Evolutionary conservation across 2,113 vertebrate genomes (phyloP).

Genomic region (Vulpes ferrilata): DNA sequence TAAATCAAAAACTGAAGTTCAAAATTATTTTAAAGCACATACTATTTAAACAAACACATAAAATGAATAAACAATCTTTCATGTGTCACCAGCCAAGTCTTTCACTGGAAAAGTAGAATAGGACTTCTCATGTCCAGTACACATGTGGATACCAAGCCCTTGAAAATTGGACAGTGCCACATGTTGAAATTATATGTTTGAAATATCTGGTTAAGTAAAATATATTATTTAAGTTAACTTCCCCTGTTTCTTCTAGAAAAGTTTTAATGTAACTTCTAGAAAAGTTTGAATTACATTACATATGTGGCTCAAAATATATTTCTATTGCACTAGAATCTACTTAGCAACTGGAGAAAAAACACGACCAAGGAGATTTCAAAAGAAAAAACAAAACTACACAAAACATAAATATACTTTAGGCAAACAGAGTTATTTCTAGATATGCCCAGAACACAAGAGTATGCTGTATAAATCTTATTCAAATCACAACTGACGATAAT

Average conservation of each 20-base stretch:
- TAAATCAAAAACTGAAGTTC: not conserved
- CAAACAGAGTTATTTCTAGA: not conserved
- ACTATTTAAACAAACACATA: not conserved
- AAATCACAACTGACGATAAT: not conserved
- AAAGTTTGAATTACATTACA: not conserved
- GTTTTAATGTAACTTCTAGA: not conserved
- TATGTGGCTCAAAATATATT: not conserved
- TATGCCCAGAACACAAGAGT: not conserved
- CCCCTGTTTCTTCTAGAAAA: not conserved
- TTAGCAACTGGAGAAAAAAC: constrained; percentile 14
- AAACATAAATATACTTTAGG: not conserved
- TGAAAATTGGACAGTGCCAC: not conserved
- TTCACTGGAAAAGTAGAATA: not conserved
- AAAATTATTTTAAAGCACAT: not conserved
- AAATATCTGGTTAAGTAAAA: constrained; percentile 2
- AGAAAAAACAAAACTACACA: not conserved
- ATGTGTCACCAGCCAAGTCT: not conserved
- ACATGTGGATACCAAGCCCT: not conserved
- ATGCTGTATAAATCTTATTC: not conserved
- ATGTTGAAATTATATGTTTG: not conserved
- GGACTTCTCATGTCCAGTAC: not conserved
- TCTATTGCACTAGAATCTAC: not conserved
- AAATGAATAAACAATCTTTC: not conserved
- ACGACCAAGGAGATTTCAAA: not conserved
- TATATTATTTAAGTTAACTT: not conserved